Evolutionary conservation across 2,888 invertebrate species (phyloP).

Genomic region (Automeris io): DNA sequence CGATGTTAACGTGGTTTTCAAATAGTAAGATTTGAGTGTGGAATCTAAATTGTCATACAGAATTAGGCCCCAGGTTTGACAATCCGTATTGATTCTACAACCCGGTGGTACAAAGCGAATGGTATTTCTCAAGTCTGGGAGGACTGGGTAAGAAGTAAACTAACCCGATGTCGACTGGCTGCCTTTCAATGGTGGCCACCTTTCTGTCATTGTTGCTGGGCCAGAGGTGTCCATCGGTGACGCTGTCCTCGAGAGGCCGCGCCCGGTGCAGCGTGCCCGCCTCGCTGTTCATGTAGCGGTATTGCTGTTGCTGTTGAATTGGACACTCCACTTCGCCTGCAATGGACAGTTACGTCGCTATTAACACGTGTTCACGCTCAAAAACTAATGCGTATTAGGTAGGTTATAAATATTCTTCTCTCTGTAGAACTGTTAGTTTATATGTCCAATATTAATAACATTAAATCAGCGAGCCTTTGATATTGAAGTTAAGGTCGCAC

Average conservation of each 20-base stretch:
- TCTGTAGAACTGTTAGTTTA: too few species aligned
- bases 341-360: conserved; percentile 13
- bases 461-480: too few species aligned
- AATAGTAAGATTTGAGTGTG: too few species aligned
- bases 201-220: conserved; percentile 71
- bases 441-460: too few species aligned
- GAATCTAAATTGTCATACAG: too few species aligned
- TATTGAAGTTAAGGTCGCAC: too few species aligned
- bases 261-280: conserved; percentile 69
- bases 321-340: conserved; percentile 74
- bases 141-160: conserved; percentile 5
- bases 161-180: conserved; percentile 70
- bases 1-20: too few species aligned
- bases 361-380: background rate
- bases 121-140: too few species aligned
- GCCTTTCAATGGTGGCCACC: conserved; percentile 67
- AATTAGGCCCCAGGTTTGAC: too few species aligned
- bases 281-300: conserved; percentile 75
- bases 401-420: background rate
- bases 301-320: conserved; percentile 73
- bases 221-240: conserved; percentile 70
- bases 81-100: too few species aligned
- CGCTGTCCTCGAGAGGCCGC: conserved; percentile 68
- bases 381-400: background rate
- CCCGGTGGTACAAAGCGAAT: too few species aligned